Base-by-base conservation (phyloP, 2,888 invertebrate genomes). In the Brenthis ino region DNA sequence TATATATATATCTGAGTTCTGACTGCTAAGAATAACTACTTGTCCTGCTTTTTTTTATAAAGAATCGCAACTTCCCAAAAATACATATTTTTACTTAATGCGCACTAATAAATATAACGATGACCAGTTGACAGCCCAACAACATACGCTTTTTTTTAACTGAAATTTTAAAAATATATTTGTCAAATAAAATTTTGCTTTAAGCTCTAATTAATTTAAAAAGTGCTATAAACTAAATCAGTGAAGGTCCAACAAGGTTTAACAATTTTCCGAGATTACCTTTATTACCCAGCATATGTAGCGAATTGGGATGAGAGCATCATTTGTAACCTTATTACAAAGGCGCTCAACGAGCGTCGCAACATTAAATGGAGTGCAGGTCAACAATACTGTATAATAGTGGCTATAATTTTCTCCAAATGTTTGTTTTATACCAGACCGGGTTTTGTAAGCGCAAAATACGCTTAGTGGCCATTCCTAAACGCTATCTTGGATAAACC, bases 351-450 rank as follows among this genome's bases (percentile, higher is more conserved):
- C 69, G 66, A 56, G 64, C 66, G 68, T 24, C 58, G 71, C 54
- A 53, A 50, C 69, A 60, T 69, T 69, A 71, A 71, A 71, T 67
- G 69, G 60, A 69, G 64, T 67, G 60, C 71, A 71, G 71, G 68
- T 71, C 67, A 64, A 69, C 71, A 69, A 64, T 71, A 67, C 66
- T 47, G 60, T 64, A 67, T 71, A 64, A 69, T 71, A 71, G 68
- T 66, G 64, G 51, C 69, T 56, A 64, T 71, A 69, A 71, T 71
- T 71, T 71, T 57, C 61, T 64, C 60, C 56, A 64, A 71, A 71
- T 71, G 71, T 69, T 71, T 60, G 71, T 71, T 69, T 69, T 67
- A 69, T 69, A 71, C 64, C 51, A 69, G 64, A 37, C 51, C 61
- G 66, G 53, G 60, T 66, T 64, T 47, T 65, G 24, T 65, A 57